These are phyloP conservation scores for Turdus rufiventris DNA, from an alignment of 2,113 vertebrate species.

Conservation along the genomic window DNA sequence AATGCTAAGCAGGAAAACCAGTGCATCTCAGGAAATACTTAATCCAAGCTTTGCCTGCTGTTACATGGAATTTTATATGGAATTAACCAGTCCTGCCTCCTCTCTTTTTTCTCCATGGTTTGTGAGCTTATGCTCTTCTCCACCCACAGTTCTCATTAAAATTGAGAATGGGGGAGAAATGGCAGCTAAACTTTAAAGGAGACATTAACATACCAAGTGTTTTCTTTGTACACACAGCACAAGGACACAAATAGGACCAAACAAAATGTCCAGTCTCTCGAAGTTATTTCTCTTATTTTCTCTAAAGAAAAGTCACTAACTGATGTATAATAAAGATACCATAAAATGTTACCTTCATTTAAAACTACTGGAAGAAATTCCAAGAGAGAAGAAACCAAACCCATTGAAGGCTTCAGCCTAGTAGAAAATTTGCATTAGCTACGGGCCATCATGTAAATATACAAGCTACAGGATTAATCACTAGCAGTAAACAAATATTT, in stretches of 20 bases:
- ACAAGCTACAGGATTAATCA: constrained; percentile 3
- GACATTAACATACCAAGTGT: background rate
- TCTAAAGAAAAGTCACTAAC: background rate
- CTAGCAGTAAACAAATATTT: constrained; percentile 40
- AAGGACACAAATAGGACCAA: background rate
- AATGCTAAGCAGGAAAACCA: background rate
- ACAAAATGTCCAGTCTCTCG: background rate
- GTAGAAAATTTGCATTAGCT: constrained; percentile 17
- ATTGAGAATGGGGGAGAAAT: background rate
- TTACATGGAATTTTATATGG: background rate
- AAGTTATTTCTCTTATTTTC: background rate
- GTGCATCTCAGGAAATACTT: background rate
- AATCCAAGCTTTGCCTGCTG: background rate
- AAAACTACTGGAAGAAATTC: background rate
- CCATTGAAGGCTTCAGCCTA: background rate
- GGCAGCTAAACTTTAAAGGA: background rate
- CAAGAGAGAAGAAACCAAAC: background rate
- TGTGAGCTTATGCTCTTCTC: background rate
- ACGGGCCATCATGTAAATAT: background rate
- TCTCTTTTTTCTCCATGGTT: background rate
- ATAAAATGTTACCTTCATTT: background rate
- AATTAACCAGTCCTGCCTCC: background rate
- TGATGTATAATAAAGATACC: background rate
- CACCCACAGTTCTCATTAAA: background rate
- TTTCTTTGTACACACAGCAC: background rate